phyloP scores from a whole-genome alignment of 1,140 invertebrate genomes.

The Danaus melanippus region DNA sequence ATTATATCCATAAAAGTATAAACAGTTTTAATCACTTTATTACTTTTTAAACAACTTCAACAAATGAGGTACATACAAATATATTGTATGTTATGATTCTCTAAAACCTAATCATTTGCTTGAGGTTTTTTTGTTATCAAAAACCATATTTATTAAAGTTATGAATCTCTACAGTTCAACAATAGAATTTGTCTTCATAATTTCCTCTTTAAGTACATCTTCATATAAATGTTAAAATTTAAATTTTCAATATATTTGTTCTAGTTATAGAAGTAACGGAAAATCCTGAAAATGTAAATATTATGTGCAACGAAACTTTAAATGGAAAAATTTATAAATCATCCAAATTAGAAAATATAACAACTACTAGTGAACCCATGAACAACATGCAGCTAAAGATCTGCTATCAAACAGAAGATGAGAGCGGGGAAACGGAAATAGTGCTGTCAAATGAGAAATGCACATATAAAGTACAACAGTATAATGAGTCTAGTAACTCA shows the following conservation, averaged over 20 bases:
- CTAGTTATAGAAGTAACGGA: conserved; percentile 71
- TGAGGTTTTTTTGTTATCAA: no score
- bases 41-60: no score
- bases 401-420: conserved; percentile 48
- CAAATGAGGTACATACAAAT: no score
- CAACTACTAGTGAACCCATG: conserved; percentile 24
- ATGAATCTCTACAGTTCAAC: no score
- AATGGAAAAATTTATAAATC: conserved; percentile 64
- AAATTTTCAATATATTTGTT: conserved; percentile 23
- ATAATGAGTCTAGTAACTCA: conserved; percentile 33
- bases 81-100: no score
- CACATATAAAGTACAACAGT: conserved; percentile 45
- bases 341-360: conserved; percentile 32
- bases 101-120: no score
- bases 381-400: conserved; percentile 51
- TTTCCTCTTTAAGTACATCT: no score
- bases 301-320: conserved; percentile 49
- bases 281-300: conserved; percentile 48
- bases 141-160: no score
- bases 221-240: no score
- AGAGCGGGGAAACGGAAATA: conserved; percentile 45
- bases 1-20: no score
- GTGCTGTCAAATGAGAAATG: conserved; percentile 54
- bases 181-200: no score
- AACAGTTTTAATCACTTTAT: no score